phyloP scores from a whole-genome alignment of 2,888 invertebrate genomes.

The Choristoneura rosaceana region DNA sequence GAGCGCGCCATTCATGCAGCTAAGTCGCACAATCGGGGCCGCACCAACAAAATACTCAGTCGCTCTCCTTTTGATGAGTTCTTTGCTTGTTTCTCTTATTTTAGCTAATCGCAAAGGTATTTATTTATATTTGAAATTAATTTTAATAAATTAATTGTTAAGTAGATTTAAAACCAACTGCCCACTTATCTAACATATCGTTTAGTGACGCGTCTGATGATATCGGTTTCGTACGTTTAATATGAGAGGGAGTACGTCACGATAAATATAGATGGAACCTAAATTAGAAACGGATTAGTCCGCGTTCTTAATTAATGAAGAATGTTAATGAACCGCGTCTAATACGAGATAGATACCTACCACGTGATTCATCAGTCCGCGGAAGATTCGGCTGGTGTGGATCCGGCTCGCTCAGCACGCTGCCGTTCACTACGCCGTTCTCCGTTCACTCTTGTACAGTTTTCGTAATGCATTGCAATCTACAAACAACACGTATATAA shows the following conservation, averaged over 20 bases:
- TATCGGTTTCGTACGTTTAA: too few relatives aligned
- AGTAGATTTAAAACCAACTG: too few relatives aligned
- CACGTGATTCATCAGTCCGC: not conserved
- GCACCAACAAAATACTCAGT: not conserved
- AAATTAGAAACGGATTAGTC: not conserved
- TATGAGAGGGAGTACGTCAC: too few relatives aligned
- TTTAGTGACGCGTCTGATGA: too few relatives aligned
- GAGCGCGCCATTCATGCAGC: constrained; percentile 70
- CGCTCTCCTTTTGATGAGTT: not conserved
- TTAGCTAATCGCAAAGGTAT: too few relatives aligned
- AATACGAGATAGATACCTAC: not conserved
- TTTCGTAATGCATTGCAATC: constrained; percentile 54
- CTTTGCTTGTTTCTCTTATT: not conserved
- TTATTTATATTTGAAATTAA: too few relatives aligned
- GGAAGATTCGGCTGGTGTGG: not conserved
- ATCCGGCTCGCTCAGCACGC: not conserved
- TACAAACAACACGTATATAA: constrained; percentile 22
- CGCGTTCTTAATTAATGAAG: not conserved
- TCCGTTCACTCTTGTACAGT: constrained; percentile 58
- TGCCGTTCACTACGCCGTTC: constrained; percentile 37
- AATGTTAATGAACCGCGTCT: not conserved
- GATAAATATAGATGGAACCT: too few relatives aligned
- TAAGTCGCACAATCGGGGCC: constrained; percentile 5
- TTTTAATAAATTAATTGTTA: too few relatives aligned
- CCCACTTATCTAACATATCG: too few relatives aligned